A percentile compares a stretch with the other conserved stretches of the same genome.
phyloP scores from a whole-genome alignment of 2,888 invertebrate species.

The Dynastes grantii region DNA sequence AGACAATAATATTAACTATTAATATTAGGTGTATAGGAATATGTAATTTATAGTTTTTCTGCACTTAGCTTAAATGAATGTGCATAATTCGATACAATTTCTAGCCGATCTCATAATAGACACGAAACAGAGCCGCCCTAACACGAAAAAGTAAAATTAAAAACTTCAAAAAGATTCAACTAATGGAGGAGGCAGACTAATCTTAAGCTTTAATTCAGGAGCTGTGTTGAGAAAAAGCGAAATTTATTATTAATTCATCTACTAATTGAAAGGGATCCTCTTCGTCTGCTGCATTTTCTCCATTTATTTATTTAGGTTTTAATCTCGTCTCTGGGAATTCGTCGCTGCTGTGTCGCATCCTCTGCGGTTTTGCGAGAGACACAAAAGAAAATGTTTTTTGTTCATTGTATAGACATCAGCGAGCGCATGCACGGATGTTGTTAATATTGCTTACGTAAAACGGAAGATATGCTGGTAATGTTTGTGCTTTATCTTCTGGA shows the following conservation, averaged over 20 bases:
- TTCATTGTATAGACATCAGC: background rate
- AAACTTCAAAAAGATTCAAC: constrained; percentile 39
- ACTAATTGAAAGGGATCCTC: constrained; percentile 53
- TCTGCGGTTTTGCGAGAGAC: constrained; percentile 25
- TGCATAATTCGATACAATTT: background rate
- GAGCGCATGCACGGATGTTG: background rate
- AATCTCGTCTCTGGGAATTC: constrained; percentile 37
- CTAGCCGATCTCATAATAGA: background rate
- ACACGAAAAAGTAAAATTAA: constrained; percentile 1
- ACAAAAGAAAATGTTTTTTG: constrained; percentile 22
- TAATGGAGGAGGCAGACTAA: constrained; percentile 41
- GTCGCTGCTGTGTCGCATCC: constrained; percentile 20
- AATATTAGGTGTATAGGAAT: no score
- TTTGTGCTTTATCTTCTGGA: constrained; percentile 66
- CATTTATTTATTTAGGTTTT: constrained; percentile 46
- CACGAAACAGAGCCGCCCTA: background rate
- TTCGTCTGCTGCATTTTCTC: constrained; percentile 29
- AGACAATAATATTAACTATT: no score
- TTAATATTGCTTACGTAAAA: constrained; percentile 36
- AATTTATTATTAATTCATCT: constrained; percentile 57
- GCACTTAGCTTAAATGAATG: background rate
- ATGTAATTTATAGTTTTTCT: no score
- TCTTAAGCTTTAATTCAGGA: constrained; percentile 36
- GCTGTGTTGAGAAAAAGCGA: constrained; percentile 50
- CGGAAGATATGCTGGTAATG: constrained; percentile 60